Evolutionary conservation across 2,797 vertebrate species (phyloP), one percentile per base, ranked within the genome.

Genomic region (Melanogrammus aeglefinus): DNA sequence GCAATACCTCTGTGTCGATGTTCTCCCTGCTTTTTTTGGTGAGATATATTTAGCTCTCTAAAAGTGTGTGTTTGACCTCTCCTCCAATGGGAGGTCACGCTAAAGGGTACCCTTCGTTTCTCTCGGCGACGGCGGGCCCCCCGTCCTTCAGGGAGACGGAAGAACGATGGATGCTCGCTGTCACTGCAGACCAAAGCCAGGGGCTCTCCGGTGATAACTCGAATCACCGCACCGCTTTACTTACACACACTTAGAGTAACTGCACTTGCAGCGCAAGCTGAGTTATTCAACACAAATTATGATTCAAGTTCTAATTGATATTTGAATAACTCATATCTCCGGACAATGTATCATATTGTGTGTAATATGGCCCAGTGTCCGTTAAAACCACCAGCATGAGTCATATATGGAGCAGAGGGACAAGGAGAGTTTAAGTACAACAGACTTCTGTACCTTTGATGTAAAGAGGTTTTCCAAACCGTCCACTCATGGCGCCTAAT

Each of bases 21-120:
- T 63, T 63, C n/a, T 63, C 21, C 47, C 47, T 18, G 1, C 18
- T 87, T 70, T 76, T 85, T 79, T 63, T 63, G 1, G 57, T 51
- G 47, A 51, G 57, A 63, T 63, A 63, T 63, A 63, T 63, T 63
- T 63, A 63, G 57, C 57, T 63, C 57, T 63, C 21, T 1, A 63
- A 63, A 63, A 63, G 57, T 63, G 57, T 63, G 57, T 63, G 57
- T 63, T 63, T 63, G 21, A 63, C 57, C 57, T 63, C 57, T 63
- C 21, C 57, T 63, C 57, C 8, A 21, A 18, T 6, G 57, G 57
- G 57, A 63, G 57, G 57, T 63, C 57, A 63, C 4, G n/a, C 21
- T 63, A 24, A 63, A 63, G 57, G 57, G 57, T 63, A n/a, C n/a
- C 57, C 57, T 63, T 63, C 6, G 18, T 24, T 24, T 63, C 57